Conservation (phyloP, 2,113 vertebrate species). For the Xiphorhynchus elegans region DNA sequence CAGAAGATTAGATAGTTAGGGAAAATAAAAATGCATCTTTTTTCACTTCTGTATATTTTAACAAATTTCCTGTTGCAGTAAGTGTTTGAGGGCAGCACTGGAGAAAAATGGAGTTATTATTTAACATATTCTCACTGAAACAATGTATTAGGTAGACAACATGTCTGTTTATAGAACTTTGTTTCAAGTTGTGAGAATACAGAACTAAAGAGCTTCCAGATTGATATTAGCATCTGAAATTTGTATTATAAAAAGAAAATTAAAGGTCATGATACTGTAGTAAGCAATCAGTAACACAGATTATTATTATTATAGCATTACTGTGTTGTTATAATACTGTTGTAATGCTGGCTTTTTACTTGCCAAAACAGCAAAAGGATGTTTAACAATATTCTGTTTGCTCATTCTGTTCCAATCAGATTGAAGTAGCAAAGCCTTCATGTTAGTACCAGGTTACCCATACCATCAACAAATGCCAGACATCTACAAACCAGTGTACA, state of each 20-base stretch:
- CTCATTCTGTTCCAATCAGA: background rate
- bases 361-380: background rate
- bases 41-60: background rate
- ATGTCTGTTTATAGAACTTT: background rate
- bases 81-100: background rate
- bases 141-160: background rate
- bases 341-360: background rate
- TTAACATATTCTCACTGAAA: background rate
- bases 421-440: accelerated
- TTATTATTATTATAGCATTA: background rate
- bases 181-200: background rate
- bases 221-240: background rate
- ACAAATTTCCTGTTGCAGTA: background rate
- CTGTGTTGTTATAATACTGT: background rate
- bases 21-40: background rate
- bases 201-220: background rate
- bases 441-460: background rate
- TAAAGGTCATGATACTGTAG: background rate
- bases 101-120: background rate
- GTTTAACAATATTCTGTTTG: background rate
- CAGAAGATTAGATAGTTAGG: background rate
- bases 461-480: background rate
- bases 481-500: background rate
- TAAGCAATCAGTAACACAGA: background rate
- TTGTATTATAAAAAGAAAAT: background rate